Evolutionary conservation across 1,140 invertebrate species (phyloP), one percentile per base, ranked within the genome.

Genomic region (Lasioglossum baleicum): DNA sequence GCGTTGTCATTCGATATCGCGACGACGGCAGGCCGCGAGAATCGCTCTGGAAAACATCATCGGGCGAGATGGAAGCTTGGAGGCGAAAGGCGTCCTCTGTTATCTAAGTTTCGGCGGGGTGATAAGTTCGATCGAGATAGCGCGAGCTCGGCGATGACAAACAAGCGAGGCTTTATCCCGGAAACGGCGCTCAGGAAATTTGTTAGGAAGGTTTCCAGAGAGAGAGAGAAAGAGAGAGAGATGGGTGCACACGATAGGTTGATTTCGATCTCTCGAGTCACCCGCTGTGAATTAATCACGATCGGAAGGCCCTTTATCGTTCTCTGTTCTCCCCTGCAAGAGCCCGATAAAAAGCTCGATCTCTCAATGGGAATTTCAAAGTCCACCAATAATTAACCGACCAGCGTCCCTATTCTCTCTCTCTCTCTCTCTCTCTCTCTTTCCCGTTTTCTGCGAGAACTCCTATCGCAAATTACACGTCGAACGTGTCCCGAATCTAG

Each of bases 41-140:
- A 48, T 2, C 8, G 44, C 8, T 0, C 8, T 2, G 44, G 44
- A 48, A 48, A 48, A 13, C 8, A 48, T 48, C 8, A 7, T 8
- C 8, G 44, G 10, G 44, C 8, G 44, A 48, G 8, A 11, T 48
- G 44, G 8, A 48, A 48, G 8, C 44, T 48, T 48, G 13, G 44
- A 13, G 3, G 3, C 15, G 15, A 53, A 20, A 20, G 51, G 15
- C 15, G 51, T 53, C 15, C 13, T 53, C 51, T 15, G 51, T 53
- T 53, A 15, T 51, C 48, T 15, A 1, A 53, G 51, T 53, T 53
- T 53, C 51, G 51, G 51, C 65, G 83, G 35, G 35, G 35, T 70
- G 83, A 85, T 85, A 84, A 85, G 74, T 79, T 81, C 83, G 79
- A 85, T 85, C 63, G 74, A 56, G 83, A 85, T 85, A 85, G 72